Percentiles rank a stretch among this genome's conserved stretches.
Evolutionary conservation across 1,140 invertebrate species (phyloP).

Genomic region (Trichonephila clavipes): DNA sequence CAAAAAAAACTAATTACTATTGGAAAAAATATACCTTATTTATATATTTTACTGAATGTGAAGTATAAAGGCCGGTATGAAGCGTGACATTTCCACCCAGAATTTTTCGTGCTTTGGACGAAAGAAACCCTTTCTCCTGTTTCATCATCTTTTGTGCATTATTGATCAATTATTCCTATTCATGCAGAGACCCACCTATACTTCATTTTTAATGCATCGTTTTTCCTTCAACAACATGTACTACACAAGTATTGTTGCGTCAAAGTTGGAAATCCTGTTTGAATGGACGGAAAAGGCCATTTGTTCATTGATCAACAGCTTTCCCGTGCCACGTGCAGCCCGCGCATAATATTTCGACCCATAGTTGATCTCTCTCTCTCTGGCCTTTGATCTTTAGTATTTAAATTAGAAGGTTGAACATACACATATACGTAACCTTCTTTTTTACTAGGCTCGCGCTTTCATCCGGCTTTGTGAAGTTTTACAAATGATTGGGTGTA

Average conservation of each 20-base stretch:
- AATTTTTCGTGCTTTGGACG: not conserved
- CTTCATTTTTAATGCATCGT: constrained; percentile 11
- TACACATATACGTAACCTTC: too few species aligned
- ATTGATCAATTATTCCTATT: not conserved
- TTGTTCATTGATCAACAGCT: not conserved
- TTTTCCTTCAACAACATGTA: not conserved
- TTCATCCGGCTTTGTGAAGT: too few species aligned
- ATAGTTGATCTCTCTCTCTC: not conserved
- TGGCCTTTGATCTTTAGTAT: not conserved
- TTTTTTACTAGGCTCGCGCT: too few species aligned
- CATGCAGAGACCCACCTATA: not conserved
- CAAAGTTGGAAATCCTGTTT: not conserved
- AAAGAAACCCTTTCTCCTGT: not conserved
- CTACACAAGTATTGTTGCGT: not conserved
- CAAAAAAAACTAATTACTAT: too few species aligned
- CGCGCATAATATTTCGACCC: not conserved
- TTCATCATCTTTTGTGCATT: not conserved
- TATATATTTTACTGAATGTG: too few species aligned
- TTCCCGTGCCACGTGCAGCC: not conserved
- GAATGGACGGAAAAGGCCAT: constrained; percentile 4
- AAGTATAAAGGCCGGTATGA: too few species aligned
- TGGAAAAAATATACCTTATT: too few species aligned
- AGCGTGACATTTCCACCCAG: too few species aligned
- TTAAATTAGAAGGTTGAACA: not conserved
- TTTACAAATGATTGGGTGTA: too few species aligned